A percentile compares a stretch with the other conserved stretches of the same genome.
These are phyloP conservation scores for Dryomyza anilis DNA, from an alignment of 2,888 invertebrate genomes.

Conservation along the genomic window DNA sequence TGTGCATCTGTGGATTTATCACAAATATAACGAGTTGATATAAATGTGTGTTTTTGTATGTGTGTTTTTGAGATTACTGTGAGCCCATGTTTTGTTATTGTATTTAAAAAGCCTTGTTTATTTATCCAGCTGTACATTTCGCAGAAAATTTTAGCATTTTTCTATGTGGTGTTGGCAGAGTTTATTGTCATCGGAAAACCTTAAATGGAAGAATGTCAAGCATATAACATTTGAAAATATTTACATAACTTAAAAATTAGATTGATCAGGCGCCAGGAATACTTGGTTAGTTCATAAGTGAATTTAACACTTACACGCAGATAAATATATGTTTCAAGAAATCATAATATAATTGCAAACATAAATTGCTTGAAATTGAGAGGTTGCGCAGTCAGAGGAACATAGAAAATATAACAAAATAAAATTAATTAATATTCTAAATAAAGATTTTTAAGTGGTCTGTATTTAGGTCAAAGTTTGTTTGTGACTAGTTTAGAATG, in stretches of 20 bases:
- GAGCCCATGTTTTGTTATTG: not conserved
- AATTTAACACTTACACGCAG: not conserved
- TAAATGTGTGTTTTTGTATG: not conserved
- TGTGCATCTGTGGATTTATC: not conserved
- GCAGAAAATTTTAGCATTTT: not conserved
- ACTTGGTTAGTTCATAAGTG: not conserved
- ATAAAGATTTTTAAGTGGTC: too few relatives aligned
- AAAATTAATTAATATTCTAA: too few relatives aligned
- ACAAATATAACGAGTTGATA: not conserved
- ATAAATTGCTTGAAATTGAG: too few relatives aligned
- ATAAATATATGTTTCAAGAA: too few relatives aligned
- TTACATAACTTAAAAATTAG: not conserved
- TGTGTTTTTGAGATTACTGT: not conserved
- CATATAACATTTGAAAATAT: slow-evolving; percentile 12
- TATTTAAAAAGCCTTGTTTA: slow-evolving; percentile 28
- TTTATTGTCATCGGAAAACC: not conserved
- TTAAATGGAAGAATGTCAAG: slow-evolving; percentile 13
- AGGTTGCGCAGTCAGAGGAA: too few relatives aligned
- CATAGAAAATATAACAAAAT: too few relatives aligned
- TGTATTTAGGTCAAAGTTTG: too few relatives aligned
- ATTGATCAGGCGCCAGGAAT: not conserved
- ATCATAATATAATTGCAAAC: too few relatives aligned
- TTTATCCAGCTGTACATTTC: slow-evolving; percentile 41
- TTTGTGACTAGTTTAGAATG: too few relatives aligned
- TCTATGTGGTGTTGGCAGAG: too few relatives aligned